These are phyloP conservation scores for Coboldia fuscipes DNA, from an alignment of 1,140 invertebrate species.

Conservation along the genomic window DNA sequence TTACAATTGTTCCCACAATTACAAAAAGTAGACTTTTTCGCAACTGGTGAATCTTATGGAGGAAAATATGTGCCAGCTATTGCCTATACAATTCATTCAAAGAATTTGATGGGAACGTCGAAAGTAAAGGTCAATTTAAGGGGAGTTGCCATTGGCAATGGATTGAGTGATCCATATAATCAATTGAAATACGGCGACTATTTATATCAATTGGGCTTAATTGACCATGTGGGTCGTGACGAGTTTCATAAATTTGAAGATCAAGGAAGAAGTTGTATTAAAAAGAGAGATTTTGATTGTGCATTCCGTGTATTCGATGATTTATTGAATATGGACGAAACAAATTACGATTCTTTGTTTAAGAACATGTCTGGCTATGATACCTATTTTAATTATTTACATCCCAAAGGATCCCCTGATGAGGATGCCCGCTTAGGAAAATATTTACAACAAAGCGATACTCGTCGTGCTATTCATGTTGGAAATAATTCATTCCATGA, in stretches of 20 bases:
- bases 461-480: conserved; percentile 58
- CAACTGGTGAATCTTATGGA: conserved; percentile 74
- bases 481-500: conserved; percentile 48
- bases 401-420: conserved; percentile 24
- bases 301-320: conserved; percentile 48
- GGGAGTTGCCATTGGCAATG: conserved; percentile 69
- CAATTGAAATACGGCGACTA: conserved; percentile 61
- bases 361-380: conserved; percentile 56
- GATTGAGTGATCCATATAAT: conserved; percentile 56
- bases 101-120: conserved; percentile 25
- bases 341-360: conserved; percentile 37
- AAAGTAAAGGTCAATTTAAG: conserved; percentile 38
- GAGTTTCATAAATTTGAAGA: conserved; percentile 36
- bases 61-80: conserved; percentile 69
- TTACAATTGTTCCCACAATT: conserved; percentile 49
- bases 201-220: conserved; percentile 57
- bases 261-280: conserved; percentile 31
- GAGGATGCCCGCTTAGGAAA: conserved; percentile 18
- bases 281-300: conserved; percentile 33
- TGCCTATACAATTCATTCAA: conserved; percentile 49
- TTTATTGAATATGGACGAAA: conserved; percentile 47
- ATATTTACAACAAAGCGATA: conserved; percentile 32
- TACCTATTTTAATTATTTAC: conserved; percentile 62
- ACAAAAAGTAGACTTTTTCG: conserved; percentile 42
- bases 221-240: conserved; percentile 39